Base-by-base conservation (phyloP, 2,888 invertebrate genomes). In the Pheosia tremula region DNA sequence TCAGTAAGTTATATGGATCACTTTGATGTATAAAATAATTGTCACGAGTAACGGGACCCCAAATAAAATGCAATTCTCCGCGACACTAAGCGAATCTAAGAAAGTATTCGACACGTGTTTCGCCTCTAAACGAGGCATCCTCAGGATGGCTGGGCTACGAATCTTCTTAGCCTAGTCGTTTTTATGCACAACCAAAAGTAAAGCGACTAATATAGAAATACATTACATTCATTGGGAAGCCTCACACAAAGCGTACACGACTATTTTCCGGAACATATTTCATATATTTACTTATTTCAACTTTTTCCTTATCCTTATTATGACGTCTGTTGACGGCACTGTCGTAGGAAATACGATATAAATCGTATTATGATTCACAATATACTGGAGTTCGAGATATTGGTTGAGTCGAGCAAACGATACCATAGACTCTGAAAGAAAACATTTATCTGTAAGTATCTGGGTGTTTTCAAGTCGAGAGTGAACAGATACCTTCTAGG, bases 221-320 rank as follows among this genome's bases (percentile, higher is more conserved):
- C 43, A 41, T 38, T 56, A 13, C n/a, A 56, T 56, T 56, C 56
- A 45, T 45, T 36, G 56, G 1, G 56, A 45, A 45, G 24, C 45
- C 36, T 7, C 36, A 36, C 10, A 45, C 24, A 56, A 45, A 5
- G 56, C 9, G 56, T 45, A 45, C 45, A 45, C 36, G 56, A 1
- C 5, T 36, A 45, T 56, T 43, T 41, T 41, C 56, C 36, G 45
- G 56, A 45, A 36, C 45, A 45, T 45, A 24, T 24, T 7, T 11
- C 8, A 11, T 43, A n/a, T 36, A 56, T 56, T 56, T 5, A 36
- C 41, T 41, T 56, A 56, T 41, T 56, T 54, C 13, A 41, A 38
- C 38, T 0, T 38, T 39, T 38, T 38, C 13, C 6, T 38, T n/a
- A n/a, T 43, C 24, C 36, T 36, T 7, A 56, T 56, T 45, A 10